Evolutionary conservation across 2,888 invertebrate genomes (phyloP), one percentile per base, ranked within the genome.

Genomic region (Vanessa cardui): DNA sequence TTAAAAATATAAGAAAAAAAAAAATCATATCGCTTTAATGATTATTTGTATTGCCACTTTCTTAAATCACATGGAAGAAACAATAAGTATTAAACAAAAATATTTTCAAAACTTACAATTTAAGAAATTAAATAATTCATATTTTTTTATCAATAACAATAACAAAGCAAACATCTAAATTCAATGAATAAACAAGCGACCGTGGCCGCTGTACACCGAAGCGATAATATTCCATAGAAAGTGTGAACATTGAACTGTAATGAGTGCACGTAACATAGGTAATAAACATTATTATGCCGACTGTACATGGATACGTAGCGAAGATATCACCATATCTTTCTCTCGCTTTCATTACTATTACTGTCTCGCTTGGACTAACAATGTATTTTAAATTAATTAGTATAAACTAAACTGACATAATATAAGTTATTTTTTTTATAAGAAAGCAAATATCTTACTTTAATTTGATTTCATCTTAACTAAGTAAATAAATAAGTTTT

Each of bases 21-120:
- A 70, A 58, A 64, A 47, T 71, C 68, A 74, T 74, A 72, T 77
- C 72, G 75, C 74, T 83, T 89, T 82, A 88, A 56, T 56, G 56
- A 33, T 56, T 56, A 56, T 83, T 85, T 82, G 81, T 90, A 90
- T 90, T 89, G 89, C 89, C 88, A 87, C 82, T 84, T 91, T 89
- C 85, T 86, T 88, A 85, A 87, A 90, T 88, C 90, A 89, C 89
- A 89, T 89, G 86, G 56, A 56, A 56, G 87, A 90, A 91, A 90
- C 84, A 87, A 84, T 84, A 85, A 86, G 80, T 85, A 83, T 83
- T 83, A 84, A 88, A 89, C 83, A 85, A 86, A n/a, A 86, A 87
- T 86, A 86, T 84, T 82, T 59, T 69, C 83, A 54, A 54, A 54
- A 76, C 86, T 86, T 88, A 88, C 80, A 83, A 77, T 83, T 83